Conservation (phyloP, 2,113 vertebrate species). For the Carassius carassius region DNA sequence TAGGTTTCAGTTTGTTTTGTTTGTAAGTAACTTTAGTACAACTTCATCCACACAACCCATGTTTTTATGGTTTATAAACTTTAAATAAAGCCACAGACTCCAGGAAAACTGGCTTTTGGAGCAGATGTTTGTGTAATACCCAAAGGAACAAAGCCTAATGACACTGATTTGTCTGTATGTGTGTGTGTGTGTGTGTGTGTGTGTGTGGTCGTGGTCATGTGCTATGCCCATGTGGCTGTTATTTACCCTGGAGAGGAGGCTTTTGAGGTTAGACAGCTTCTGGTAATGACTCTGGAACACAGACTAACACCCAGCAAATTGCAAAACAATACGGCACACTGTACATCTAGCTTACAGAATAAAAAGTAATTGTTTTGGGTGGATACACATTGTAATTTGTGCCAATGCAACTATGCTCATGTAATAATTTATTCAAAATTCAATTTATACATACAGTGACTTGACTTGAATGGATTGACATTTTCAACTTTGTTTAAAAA, state of each 20-base stretch:
- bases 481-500: too few species aligned
- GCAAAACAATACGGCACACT: not conserved
- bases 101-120: conserved; percentile 7
- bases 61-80: conserved; percentile 28
- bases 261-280: conserved; percentile 24
- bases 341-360: not conserved
- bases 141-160: conserved; percentile 17
- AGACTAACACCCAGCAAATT: not conserved
- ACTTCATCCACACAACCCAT: not conserved
- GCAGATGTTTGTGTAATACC: conserved; percentile 27
- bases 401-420: not conserved
- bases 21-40: conserved; percentile 5
- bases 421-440: not conserved
- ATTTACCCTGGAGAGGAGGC: conserved; percentile 9
- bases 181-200: conserved; percentile 7
- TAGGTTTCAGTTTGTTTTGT: conserved; percentile 9
- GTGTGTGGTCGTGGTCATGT: conserved; percentile 3
- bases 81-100: conserved; percentile 2
- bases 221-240: conserved; percentile 7
- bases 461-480: not conserved
- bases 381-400: not conserved
- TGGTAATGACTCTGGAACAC: conserved; percentile 6
- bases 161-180: conserved; percentile 23
- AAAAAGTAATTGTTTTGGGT: not conserved
- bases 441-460: not conserved